A percentile compares a stretch with the other conserved stretches of the same genome.
Conservation (phyloP, 2,797 vertebrate species). For the Forpus xanthops region DNA sequence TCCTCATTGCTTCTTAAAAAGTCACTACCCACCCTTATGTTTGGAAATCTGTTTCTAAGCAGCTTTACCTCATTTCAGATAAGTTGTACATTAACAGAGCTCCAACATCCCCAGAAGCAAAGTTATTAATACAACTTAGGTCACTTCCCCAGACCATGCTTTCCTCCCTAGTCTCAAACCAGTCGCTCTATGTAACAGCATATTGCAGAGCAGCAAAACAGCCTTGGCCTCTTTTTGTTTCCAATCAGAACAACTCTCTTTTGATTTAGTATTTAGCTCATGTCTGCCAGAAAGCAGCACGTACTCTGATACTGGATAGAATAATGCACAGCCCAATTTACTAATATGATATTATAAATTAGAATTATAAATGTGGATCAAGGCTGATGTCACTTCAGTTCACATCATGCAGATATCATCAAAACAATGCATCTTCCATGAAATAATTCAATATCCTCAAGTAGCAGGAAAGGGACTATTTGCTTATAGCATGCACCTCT, state of each 20-base stretch:
- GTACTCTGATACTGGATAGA: neutral
- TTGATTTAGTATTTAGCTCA: neutral
- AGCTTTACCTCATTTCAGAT: neutral
- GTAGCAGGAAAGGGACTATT: constrained; percentile 39
- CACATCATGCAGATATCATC: constrained; percentile 46
- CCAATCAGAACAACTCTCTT: neutral
- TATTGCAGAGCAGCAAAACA: neutral
- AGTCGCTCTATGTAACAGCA: neutral
- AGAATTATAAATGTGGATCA: constrained; percentile 14
- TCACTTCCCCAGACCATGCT: neutral
- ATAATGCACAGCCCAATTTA: neutral
- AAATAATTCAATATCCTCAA: constrained; percentile 40
- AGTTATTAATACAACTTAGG: neutral
- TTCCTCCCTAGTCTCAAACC: neutral
- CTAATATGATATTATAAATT: neutral
- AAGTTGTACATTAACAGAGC: neutral
- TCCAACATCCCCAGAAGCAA: neutral
- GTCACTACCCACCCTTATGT: neutral
- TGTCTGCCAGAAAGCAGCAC: neutral
- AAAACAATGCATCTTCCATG: constrained; percentile 39
- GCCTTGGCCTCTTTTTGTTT: neutral
- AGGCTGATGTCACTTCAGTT: constrained; percentile 39
- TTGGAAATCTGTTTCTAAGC: constrained; percentile 25
- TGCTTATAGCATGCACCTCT: neutral
- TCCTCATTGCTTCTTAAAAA: neutral